Percentiles rank a stretch among this genome's conserved stretches.
Conservation (phyloP, 2,888 invertebrate genomes). For the Drosophila subquinaria region DNA sequence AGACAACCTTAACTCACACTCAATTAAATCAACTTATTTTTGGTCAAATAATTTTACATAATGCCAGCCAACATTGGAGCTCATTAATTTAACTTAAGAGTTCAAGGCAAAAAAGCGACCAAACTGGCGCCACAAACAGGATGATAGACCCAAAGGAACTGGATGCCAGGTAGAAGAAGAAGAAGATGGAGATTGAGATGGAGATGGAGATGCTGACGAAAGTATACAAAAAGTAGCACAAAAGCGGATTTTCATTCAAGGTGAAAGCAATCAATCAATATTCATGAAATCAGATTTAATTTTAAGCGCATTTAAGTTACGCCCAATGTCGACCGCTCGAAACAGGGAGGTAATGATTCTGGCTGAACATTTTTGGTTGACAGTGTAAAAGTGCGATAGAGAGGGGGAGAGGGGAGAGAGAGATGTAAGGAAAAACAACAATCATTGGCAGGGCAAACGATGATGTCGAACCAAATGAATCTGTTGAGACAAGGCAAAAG, state of each 20-base stretch:
- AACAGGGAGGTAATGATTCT: conserved; percentile 44
- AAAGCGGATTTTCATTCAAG: conserved; percentile 81
- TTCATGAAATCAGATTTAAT: conserved; percentile 82
- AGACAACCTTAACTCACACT: conserved; percentile 60
- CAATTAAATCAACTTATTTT: conserved; percentile 79
- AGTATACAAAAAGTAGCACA: conserved; percentile 68
- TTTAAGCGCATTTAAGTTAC: conserved; percentile 79
- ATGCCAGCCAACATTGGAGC: conserved; percentile 58
- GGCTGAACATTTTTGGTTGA: conserved; percentile 54
- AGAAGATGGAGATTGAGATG: not conserved
- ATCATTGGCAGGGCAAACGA: conserved; percentile 55
- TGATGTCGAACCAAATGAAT: conserved; percentile 71
- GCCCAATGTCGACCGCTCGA: conserved; percentile 32
- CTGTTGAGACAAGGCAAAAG: conserved; percentile 61
- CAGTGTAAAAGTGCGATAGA: conserved; percentile 31
- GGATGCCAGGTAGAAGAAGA: conserved; percentile 57
- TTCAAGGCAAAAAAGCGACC: conserved; percentile 46
- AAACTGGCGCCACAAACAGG: conserved; percentile 31
- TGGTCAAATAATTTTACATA: conserved; percentile 80
- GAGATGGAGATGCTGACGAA: conserved; percentile 16
- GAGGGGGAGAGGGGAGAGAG: not conserved
- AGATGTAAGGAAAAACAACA: conserved; percentile 59
- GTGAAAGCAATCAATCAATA: conserved; percentile 82
- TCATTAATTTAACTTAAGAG: conserved; percentile 80
- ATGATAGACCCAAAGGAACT: conserved; percentile 32